Percentiles rank a stretch among this genome's conserved stretches.
Evolutionary conservation across 2,797 vertebrate species (phyloP).

Genomic region (Takifugu ocellatus): DNA sequence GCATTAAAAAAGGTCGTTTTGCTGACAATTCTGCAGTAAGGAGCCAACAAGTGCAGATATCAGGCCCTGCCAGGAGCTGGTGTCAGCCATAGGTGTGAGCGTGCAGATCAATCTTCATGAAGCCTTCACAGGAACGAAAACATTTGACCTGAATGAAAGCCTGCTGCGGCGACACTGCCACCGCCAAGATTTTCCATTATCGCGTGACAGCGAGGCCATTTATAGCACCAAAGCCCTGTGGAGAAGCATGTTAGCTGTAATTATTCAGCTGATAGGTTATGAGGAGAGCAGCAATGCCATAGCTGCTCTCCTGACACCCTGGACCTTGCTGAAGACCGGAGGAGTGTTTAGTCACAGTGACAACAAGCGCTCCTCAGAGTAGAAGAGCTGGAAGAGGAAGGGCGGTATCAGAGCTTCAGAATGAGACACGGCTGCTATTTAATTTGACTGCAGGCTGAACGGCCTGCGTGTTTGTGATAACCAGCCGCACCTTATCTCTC

Average conservation of each 20-base stretch:
- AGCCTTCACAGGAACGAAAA: constrained; percentile 22
- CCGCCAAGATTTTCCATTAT: constrained; percentile 42
- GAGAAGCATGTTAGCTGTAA: constrained; percentile 58
- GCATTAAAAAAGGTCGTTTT: neutral
- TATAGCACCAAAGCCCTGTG: constrained; percentile 36
- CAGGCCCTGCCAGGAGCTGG: neutral
- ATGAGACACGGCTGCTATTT: constrained; percentile 25
- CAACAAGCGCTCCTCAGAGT: constrained; percentile 16
- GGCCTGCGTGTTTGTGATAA: constrained; percentile 21
- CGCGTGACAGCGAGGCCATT: constrained; percentile 35
- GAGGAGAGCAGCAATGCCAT: constrained; percentile 35
- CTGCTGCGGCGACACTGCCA: constrained; percentile 15
- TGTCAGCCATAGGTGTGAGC: neutral
- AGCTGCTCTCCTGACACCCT: constrained; percentile 18
- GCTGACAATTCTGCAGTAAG: neutral
- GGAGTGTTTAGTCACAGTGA: constrained; percentile 35
- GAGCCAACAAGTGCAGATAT: neutral
- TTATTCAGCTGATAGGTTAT: constrained; percentile 50
- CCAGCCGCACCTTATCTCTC: constrained; percentile 16
- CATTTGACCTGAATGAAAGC: constrained; percentile 30
- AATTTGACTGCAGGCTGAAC: constrained; percentile 16
- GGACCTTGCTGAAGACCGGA: constrained; percentile 29
- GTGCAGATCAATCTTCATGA: constrained; percentile 6
- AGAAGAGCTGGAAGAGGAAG: constrained; percentile 14
- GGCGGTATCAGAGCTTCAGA: constrained; percentile 22